Evolutionary conservation across 2,888 invertebrate species (phyloP).

Genomic region (Eupithecia centaureata): DNA sequence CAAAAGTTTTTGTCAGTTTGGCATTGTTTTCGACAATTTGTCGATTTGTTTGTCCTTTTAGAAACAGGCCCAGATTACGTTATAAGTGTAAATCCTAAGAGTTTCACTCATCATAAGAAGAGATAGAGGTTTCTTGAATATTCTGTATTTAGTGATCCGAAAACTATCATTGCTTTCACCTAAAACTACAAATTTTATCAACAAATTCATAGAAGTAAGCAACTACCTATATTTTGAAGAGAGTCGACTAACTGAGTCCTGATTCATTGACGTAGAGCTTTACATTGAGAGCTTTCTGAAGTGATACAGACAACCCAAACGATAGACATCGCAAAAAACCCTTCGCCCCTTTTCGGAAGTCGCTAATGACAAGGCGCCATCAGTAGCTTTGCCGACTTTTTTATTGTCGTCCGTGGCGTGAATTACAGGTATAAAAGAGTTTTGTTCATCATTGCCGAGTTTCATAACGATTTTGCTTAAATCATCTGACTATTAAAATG

Average conservation of each 20-base stretch:
- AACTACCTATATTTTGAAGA: background rate
- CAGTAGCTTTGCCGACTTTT: conserved; percentile 70
- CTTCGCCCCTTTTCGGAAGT: conserved; percentile 75
- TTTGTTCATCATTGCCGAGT: conserved; percentile 38
- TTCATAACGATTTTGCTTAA: conserved; percentile 47
- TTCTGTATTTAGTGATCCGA: background rate
- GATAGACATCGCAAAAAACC: conserved; percentile 71
- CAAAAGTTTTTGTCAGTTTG: conserved; percentile 52
- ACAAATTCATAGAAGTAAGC: background rate
- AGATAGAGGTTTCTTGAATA: background rate
- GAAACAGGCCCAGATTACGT: conserved; percentile 46
- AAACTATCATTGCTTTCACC: background rate
- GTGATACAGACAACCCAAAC: conserved; percentile 17
- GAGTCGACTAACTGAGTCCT: background rate
- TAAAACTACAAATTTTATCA: no score
- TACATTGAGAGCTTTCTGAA: conserved; percentile 1
- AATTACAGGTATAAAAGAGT: conserved; percentile 57
- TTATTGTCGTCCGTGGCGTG: conserved; percentile 60
- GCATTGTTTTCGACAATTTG: conserved; percentile 77
- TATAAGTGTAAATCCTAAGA: background rate
- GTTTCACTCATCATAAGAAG: conserved; percentile 8
- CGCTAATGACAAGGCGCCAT: conserved; percentile 80
- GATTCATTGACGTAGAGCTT: background rate
- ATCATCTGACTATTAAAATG: conserved; percentile 35
- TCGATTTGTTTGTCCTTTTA: conserved; percentile 77